Base-by-base conservation (phyloP, 1,140 invertebrate species). In the Parasteatoda tepidariorum region DNA sequence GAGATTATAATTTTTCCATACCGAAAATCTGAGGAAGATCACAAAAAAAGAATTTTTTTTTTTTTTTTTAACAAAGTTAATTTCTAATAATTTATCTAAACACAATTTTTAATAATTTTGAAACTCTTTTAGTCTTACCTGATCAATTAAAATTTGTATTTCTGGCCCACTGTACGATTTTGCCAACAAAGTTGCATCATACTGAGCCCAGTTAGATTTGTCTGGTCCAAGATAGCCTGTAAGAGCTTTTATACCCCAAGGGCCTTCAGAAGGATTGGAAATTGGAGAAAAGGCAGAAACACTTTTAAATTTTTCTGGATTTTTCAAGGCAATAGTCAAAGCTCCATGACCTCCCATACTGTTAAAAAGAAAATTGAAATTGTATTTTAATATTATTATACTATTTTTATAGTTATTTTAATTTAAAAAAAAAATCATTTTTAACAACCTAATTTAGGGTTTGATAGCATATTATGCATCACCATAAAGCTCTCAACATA, bases 341-440 rank as follows among this genome's bases (percentile, higher is more conserved):
- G 98, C 98, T 31, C 98, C 98, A 90, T 98, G 97, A 73, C 98
- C 97, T 71, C 97, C 97, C 97, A 99, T 98, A 88, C 96, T 97
- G 34, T 62, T 62, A 62, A 30, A 55, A 66, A 48, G 3, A 68
- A 11, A 87, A 41, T 84, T 85, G 3, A 84, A 78, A 57, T 4
- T 57, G 13, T 57, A 9, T 57, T 15, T 3, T 15, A 22, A 59
- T 22, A 4, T n/a, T 1, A 11, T 59, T 48, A 48, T 18, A 48
- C 7, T 48, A n/a, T n/a, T n/a, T n/a, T n/a, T n/a, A n/a, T n/a
- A n/a, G n/a, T n/a, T n/a, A n/a, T n/a, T n/a, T n/a, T n/a, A n/a
- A n/a, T n/a, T n/a, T n/a, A n/a, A n/a, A n/a, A n/a, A n/a, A n/a
- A n/a, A n/a, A n/a, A n/a, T n/a, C n/a, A n/a, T n/a, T n/a, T n/a